phyloP scores from a whole-genome alignment of 2,888 invertebrate species.

The Agrochola lota region DNA sequence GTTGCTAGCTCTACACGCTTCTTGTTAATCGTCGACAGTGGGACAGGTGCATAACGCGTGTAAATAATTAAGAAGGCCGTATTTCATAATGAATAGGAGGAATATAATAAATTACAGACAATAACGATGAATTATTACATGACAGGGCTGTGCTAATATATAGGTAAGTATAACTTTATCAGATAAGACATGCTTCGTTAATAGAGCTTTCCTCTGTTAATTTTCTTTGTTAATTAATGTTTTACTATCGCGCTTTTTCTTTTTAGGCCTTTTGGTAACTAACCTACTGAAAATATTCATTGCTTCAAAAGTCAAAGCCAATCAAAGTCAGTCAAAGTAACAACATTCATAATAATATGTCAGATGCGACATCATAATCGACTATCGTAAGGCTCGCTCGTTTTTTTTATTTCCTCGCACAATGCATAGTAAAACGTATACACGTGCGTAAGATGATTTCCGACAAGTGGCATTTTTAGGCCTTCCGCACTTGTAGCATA shows the following conservation, averaged over 20 bases:
- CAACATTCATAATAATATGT: too few relatives aligned
- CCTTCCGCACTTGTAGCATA: too few relatives aligned
- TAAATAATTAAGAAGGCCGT: slow-evolving; percentile 24
- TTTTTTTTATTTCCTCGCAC: too few relatives aligned
- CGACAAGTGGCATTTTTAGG: too few relatives aligned
- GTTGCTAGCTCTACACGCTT: background rate
- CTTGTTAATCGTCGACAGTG: background rate
- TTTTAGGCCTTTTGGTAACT: too few relatives aligned
- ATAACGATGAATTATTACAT: slow-evolving; percentile 39
- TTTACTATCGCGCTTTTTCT: background rate
- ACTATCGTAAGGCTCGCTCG: too few relatives aligned
- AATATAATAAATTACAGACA: slow-evolving; percentile 61
- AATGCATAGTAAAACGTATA: too few relatives aligned
- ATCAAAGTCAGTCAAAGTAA: too few relatives aligned
- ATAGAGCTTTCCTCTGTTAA: background rate
- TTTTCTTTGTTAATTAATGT: slow-evolving; percentile 14
- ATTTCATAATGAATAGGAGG: slow-evolving; percentile 52
- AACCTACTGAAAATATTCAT: too few relatives aligned
- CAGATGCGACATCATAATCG: too few relatives aligned
- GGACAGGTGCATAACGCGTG: background rate
- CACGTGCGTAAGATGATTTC: too few relatives aligned
- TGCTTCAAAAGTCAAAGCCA: too few relatives aligned
- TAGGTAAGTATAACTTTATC: slow-evolving; percentile 23
- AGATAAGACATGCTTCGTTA: background rate
- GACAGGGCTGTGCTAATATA: slow-evolving; percentile 17